Percentiles rank a stretch among this genome's conserved stretches.
These are phyloP conservation scores for Nannobrachium achirus DNA, from an alignment of 2,113 vertebrate species.

Conservation along the genomic window DNA sequence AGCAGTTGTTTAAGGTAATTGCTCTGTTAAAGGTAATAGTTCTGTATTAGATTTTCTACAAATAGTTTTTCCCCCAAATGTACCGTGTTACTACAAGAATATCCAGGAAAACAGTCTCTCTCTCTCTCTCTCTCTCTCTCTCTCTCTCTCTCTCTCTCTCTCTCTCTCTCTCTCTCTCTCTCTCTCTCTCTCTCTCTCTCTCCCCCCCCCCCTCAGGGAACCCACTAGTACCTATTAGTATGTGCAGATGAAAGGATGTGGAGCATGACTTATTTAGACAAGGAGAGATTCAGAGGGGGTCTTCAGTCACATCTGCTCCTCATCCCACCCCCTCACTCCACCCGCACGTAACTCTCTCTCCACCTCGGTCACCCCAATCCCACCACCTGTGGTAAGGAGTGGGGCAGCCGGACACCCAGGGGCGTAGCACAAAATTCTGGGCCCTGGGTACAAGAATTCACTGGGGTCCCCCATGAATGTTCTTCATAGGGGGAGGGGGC, in stretches of 20 bases:
- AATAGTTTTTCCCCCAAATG: no score
- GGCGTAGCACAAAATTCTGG: no score
- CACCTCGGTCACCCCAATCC: conserved; percentile 20
- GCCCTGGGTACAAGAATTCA: no score
- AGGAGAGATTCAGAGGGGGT: conserved; percentile 8
- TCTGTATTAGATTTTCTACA: no score
- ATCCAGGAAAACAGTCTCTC: no score
- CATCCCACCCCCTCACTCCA: conserved; percentile 29
- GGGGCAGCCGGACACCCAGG: conserved; percentile 64
- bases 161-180: no score
- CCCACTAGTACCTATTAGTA: conserved; percentile 69
- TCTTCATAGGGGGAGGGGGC: no score
- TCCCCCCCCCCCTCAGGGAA: conserved; percentile 39
- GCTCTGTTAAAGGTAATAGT: no score
- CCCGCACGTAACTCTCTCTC: conserved; percentile 45
- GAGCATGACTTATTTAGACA: conserved; percentile 71
- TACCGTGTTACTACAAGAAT: no score
- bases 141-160: conserved; percentile 5
- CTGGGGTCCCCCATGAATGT: no score
- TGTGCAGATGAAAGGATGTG: conserved; percentile 69
- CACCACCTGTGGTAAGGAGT: conserved; percentile 35
- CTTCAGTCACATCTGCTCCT: conserved; percentile 68
- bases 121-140: conserved; percentile 21
- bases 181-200: no score
- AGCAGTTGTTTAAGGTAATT: no score